These are phyloP conservation scores for Alectura lathami DNA, from an alignment of 2,113 vertebrate genomes.

Conservation along the genomic window DNA sequence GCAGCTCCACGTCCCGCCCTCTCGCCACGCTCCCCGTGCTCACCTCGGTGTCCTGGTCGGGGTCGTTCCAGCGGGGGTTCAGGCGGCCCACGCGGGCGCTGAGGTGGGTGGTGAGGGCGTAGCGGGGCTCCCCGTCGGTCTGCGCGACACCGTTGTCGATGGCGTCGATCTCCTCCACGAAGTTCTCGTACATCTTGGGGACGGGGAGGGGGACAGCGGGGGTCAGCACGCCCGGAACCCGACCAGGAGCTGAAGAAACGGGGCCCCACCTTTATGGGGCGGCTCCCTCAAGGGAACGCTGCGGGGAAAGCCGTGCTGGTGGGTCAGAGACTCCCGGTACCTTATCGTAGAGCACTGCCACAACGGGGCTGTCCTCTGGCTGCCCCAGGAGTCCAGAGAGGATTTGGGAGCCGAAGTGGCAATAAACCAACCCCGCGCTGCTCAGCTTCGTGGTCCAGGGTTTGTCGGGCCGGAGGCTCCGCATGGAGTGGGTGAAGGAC, in stretches of 20 bases:
- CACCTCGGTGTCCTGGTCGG: constrained; percentile 35
- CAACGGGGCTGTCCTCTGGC: constrained; percentile 74
- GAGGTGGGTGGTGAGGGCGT: constrained; percentile 83
- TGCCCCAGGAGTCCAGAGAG: constrained; percentile 80
- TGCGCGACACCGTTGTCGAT: constrained; percentile 93
- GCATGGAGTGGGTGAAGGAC: constrained; percentile 86
- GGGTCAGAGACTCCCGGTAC: constrained; percentile 37
- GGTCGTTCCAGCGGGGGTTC: constrained; percentile 93
- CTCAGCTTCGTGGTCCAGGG: constrained; percentile 94
- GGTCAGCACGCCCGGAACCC: neutral
- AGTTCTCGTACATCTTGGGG: constrained; percentile 92
- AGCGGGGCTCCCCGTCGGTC: constrained; percentile 85
- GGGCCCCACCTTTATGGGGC: neutral
- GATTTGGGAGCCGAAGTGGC: constrained; percentile 88
- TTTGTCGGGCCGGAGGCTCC: constrained; percentile 85
- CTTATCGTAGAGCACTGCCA: constrained; percentile 88
- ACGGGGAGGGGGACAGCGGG: rapidly evolving
- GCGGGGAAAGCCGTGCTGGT: neutral
- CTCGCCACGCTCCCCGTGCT: rapidly evolving
- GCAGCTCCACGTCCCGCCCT: rapidly evolving
- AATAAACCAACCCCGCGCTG: constrained; percentile 91
- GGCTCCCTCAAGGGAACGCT: neutral
- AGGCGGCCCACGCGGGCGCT: constrained; percentile 87
- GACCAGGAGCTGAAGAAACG: rapidly evolving
- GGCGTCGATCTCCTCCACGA: constrained; percentile 93